Evolutionary conservation across 2,888 invertebrate species (phyloP), one percentile per base, ranked within the genome.

Genomic region (Chelonus formosanus): DNA sequence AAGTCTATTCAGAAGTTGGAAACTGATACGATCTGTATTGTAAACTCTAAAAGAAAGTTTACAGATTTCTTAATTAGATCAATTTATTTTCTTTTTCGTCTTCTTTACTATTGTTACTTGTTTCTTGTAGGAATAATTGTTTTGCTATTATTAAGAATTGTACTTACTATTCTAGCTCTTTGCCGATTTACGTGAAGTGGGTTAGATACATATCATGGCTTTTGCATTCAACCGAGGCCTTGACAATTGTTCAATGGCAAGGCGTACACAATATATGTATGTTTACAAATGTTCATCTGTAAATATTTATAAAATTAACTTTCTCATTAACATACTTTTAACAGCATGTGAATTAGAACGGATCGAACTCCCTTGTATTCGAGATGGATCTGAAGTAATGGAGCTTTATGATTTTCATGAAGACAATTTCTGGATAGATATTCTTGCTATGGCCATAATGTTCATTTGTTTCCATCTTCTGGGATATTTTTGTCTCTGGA

Each of bases 171-270:
- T 82, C 57, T 73, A 93, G 93, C 79, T 89, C 93, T 0, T 84
- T 93, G 74, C 92, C 93, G 3, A 83, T 85, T 77, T 89, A 90
- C 69, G 84, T 94, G 60, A 87, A 89, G 20, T 95, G 94, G 94
- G 88, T 92, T 2, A 90, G 92, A 72, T 90, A 93, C 76, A 78
- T 94, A 4, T 95, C 94, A 0, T 95, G 95, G 95, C 86, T 95
- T 76, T 90, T 94, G 88, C 94, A 95, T 83, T 92, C 93, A 7
- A 94, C 93, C 74, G 95, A 95, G 86, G 91, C 92, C 0, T 88
- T 95, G 85, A 91, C 90, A 58, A 91, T 94, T 71, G 84, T 92
- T 8, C 95, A 95, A 77, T 95, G 94, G 95, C 87, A 89, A 60
- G 91, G 90, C 7, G 87, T 94, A 2, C 86, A 88, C 63, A 91